Evolutionary conservation across 2,797 vertebrate species (phyloP), one percentile per base, ranked within the genome.

Genomic region (Zenarchopterus dispar): DNA sequence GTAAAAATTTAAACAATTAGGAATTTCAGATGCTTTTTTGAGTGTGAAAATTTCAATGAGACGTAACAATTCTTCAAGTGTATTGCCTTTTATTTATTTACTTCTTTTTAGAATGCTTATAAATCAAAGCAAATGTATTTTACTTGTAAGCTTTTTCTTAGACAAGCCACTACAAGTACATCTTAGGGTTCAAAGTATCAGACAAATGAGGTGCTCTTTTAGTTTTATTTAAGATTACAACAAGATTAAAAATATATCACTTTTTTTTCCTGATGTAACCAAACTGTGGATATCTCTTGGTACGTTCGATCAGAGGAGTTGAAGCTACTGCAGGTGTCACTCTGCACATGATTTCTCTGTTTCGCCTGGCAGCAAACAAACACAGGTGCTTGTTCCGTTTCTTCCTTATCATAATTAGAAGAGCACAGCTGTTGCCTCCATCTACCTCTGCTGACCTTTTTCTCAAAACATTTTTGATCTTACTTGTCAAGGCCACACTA

Each of bases 371-470:
- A 73, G 33, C 73, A 76, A 82, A 84, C 79, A 81, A 83, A 77
- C 13, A 2, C 86, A 83, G 80, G 65, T 88, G 87, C 59, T 47
- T 68, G 62, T 49, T 62, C 47, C 62, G 73, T 63, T 63, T 72
- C 55, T 64, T 52, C 56, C 66, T 77, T 62, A 82, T 88, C 75
- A 65, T 82, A 88, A 89, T 91, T 85, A 86, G 80, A 72, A 52
- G 21, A 70, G 28, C 78, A 67, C 90, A 90, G 83, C 91, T 93
- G 89, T 84, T 17, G 36, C 53, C 52, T n/a, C 56, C 46, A 22
- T 15, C 22, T 23, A 48, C 51, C 73, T 67, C 75, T 15, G 56
- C 72, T 81, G 81, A 90, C 84, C 82, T 78, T 63, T 68, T 67
- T 23, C 70, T 73, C 78, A 63, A 73, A 59, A 54, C 59, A 47